A percentile compares a stretch with the other conserved stretches of the same genome.
phyloP scores from a whole-genome alignment of 1,140 invertebrate species.

The Oryctes rhinoceros region DNA sequence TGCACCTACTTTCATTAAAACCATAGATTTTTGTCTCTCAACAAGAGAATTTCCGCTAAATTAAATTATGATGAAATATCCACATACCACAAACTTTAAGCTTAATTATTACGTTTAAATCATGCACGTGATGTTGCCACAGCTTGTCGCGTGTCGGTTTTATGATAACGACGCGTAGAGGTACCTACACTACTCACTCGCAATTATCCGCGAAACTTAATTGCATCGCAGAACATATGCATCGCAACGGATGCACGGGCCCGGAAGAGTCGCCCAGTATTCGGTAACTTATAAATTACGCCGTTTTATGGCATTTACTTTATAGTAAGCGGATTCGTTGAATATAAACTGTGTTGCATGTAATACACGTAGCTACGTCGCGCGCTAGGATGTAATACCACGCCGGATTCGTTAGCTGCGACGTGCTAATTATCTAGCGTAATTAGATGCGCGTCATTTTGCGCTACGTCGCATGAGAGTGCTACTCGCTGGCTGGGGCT shows the following conservation, averaged over 20 bases:
- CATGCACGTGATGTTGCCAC: neutral
- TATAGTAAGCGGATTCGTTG: neutral
- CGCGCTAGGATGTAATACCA: neutral
- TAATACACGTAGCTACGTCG: neutral
- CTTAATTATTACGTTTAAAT: neutral
- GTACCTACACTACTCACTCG: neutral
- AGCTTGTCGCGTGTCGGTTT: neutral
- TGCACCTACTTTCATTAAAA: no score
- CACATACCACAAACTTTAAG: neutral
- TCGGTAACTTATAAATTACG: slow-evolving; percentile 2
- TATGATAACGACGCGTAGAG: neutral
- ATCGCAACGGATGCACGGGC: neutral
- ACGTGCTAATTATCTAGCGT: neutral
- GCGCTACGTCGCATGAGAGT: no score
- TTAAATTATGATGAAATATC: no score
- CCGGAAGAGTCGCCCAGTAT: neutral
- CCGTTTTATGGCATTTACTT: neutral
- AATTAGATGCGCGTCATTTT: neutral
- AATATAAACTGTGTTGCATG: neutral
- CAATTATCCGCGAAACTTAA: slow-evolving; percentile 4
- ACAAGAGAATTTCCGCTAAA: no score
- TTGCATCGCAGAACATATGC: neutral
- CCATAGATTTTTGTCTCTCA: no score
- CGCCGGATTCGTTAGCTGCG: neutral
- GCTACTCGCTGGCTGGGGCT: no score